Conservation (phyloP, 2,797 vertebrate genomes). For the Loris lydekkerianus region DNA sequence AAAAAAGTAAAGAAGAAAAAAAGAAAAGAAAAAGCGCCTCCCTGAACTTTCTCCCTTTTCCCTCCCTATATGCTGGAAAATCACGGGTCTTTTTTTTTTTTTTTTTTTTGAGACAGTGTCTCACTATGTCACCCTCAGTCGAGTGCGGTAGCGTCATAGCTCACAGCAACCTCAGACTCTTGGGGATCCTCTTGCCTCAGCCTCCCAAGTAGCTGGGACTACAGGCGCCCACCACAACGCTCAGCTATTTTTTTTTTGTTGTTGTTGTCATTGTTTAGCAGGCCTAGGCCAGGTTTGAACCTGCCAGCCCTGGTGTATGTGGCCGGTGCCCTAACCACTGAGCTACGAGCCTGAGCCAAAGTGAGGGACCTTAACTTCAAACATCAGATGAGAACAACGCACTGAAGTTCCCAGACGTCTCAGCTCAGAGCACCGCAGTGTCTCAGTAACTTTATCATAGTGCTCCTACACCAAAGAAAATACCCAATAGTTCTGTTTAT, state of each 20-base stretch:
- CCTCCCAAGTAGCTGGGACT: no score
- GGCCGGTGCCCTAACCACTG: no score
- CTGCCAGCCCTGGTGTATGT: no score
- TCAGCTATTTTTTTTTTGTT: no score
- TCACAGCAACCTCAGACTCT: no score
- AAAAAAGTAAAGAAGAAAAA: background rate
- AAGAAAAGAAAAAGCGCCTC: background rate
- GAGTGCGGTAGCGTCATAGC: no score
- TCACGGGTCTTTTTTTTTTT: background rate
- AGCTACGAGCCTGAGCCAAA: background rate
- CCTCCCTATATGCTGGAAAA: background rate
- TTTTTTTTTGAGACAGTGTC: no score
- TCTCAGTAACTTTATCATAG: background rate
- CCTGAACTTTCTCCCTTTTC: background rate
- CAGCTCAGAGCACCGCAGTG: background rate
- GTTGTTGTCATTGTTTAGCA: no score
- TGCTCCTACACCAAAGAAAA: background rate
- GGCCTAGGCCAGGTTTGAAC: no score
- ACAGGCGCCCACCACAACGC: no score
- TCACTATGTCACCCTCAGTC: no score
- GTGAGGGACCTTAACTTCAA: background rate
- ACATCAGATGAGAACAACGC: background rate
- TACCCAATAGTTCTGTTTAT: background rate
- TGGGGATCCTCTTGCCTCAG: no score
- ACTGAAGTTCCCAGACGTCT: background rate